Evolutionary conservation across 2,888 invertebrate species (phyloP).

Genomic region (Lottia gigantea): DNA sequence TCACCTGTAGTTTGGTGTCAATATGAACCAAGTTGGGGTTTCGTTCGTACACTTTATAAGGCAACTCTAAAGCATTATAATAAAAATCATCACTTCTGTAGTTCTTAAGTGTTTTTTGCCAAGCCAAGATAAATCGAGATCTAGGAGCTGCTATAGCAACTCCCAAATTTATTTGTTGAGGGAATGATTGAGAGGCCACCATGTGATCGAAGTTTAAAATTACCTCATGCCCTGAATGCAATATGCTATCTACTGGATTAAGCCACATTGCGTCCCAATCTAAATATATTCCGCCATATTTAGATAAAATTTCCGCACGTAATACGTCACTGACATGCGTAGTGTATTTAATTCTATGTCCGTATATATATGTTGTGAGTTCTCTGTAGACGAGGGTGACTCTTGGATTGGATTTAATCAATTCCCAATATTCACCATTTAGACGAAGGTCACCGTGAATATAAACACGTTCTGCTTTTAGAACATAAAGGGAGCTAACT

Average conservation of each 20-base stretch:
- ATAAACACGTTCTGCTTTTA: conserved; percentile 54
- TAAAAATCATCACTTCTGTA: conserved; percentile 44
- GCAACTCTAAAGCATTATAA: conserved; percentile 47
- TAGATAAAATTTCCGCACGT: conserved; percentile 59
- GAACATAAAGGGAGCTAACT: conserved; percentile 54
- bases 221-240: conserved; percentile 47
- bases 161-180: conserved; percentile 50
- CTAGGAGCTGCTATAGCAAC: conserved; percentile 57
- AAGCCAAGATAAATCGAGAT: conserved; percentile 43
- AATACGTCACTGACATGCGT: conserved; percentile 62
- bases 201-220: conserved; percentile 59
- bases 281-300: conserved; percentile 65
- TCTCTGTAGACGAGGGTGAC: conserved; percentile 43
- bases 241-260: conserved; percentile 44
- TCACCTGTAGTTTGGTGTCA: conserved; percentile 58
- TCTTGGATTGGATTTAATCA: conserved; percentile 42
- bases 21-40: conserved; percentile 56
- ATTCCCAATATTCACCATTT: conserved; percentile 51
- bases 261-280: conserved; percentile 65
- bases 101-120: conserved; percentile 42
- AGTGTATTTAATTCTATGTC: conserved; percentile 45
- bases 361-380: conserved; percentile 41
- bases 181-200: conserved; percentile 39
- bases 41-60: conserved; percentile 55
- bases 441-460: conserved; percentile 57